Percentiles rank a stretch among this genome's conserved stretches.
These are phyloP conservation scores for Hypomecis atomaria DNA, from an alignment of 2,888 invertebrate species.

Conservation along the genomic window DNA sequence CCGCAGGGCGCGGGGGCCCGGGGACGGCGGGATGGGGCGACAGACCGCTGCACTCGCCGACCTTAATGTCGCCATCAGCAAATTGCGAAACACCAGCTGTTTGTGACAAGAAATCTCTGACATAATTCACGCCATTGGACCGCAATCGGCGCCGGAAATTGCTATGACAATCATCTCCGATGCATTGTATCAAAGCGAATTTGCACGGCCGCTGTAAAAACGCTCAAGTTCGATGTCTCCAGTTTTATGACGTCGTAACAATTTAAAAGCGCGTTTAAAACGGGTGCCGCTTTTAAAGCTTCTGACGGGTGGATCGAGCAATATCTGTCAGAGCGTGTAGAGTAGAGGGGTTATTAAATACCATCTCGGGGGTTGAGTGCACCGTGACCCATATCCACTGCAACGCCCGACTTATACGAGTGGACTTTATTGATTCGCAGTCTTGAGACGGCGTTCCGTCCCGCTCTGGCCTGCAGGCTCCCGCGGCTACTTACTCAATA, in stretches of 20 bases:
- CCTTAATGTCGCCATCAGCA: constrained; percentile 82
- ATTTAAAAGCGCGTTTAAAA: constrained; percentile 57
- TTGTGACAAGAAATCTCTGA: constrained; percentile 76
- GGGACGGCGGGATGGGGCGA: constrained; percentile 39
- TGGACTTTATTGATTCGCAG: constrained; percentile 85
- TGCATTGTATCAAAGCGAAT: constrained; percentile 38
- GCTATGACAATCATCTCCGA: constrained; percentile 62
- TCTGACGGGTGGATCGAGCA: constrained; percentile 58
- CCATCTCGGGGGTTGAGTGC: constrained; percentile 73
- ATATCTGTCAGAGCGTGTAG: constrained; percentile 70
- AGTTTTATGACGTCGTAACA: constrained; percentile 53
- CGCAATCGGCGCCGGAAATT: constrained; percentile 65
- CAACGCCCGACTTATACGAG: constrained; percentile 80
- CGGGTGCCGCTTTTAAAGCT: constrained; percentile 53
- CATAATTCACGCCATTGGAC: constrained; percentile 74
- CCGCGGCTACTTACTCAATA: constrained; percentile 80
- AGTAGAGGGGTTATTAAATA: constrained; percentile 73
- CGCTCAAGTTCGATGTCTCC: constrained; percentile 39
- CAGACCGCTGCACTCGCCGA: constrained; percentile 73
- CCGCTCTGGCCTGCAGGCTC: constrained; percentile 60
- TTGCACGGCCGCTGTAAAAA: constrained; percentile 41
- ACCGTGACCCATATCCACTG: constrained; percentile 82
- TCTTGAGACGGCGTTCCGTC: constrained; percentile 81
- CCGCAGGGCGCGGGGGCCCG: constrained; percentile 63
- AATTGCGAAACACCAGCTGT: constrained; percentile 81